Evolutionary conservation across 2,888 invertebrate genomes (phyloP).

Genomic region (Drosophila monieri): DNA sequence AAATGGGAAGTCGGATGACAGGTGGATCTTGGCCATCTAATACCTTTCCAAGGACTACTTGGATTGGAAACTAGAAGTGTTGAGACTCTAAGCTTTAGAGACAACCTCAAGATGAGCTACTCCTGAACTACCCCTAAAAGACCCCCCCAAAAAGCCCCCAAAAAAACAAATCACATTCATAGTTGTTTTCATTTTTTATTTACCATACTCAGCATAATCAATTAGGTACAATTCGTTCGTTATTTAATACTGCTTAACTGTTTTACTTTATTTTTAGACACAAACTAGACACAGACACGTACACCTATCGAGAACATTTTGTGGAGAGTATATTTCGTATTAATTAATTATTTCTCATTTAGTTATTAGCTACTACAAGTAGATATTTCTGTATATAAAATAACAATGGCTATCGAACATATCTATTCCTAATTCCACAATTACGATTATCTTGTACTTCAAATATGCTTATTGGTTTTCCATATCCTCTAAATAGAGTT

Average conservation of each 20-base stretch:
- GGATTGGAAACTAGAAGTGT: too few relatives aligned
- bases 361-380: conserved; percentile 24
- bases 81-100: too few relatives aligned
- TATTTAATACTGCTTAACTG: conserved; percentile 54
- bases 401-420: conserved; percentile 49
- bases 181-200: conserved; percentile 21
- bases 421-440: conserved; percentile 16
- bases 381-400: conserved; percentile 55
- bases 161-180: not conserved
- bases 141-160: not conserved
- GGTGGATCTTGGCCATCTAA: conserved; percentile 21
- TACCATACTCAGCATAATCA: conserved; percentile 49
- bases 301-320: conserved; percentile 25
- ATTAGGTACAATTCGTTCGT: conserved; percentile 66
- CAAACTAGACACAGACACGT: conserved; percentile 48
- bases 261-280: conserved; percentile 47
- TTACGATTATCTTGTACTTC: conserved; percentile 54
- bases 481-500: conserved; percentile 11
- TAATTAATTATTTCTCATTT: not conserved
- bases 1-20: not conserved
- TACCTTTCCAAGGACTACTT: conserved; percentile 9
- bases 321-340: conserved; percentile 15
- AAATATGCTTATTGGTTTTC: conserved; percentile 19
- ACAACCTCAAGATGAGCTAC: too few relatives aligned
- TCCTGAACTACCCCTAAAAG: too few relatives aligned